These are phyloP conservation scores for Lordiphosa fenestrarum DNA, from an alignment of 2,888 invertebrate genomes.

Conservation along the genomic window DNA sequence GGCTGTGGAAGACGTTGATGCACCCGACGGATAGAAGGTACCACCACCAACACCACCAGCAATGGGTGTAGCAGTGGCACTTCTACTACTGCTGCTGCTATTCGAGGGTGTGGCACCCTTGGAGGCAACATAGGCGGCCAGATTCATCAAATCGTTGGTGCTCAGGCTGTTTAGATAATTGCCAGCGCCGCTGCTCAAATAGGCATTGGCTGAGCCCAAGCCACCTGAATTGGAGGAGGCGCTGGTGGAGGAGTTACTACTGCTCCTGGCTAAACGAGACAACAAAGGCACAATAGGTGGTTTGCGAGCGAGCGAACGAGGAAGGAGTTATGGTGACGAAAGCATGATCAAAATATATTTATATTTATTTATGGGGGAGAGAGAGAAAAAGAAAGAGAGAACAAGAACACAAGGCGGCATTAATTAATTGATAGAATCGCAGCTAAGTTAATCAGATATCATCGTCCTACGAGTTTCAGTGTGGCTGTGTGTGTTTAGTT, in stretches of 20 bases:
- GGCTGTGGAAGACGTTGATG: slow-evolving; percentile 73
- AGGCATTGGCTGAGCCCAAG: slow-evolving; percentile 48
- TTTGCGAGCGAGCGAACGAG: slow-evolving; percentile 1
- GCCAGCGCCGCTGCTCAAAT: slow-evolving; percentile 54
- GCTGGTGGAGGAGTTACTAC: slow-evolving; percentile 4
- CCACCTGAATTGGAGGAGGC: slow-evolving; percentile 12
- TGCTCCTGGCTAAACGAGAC: slow-evolving; percentile 33
- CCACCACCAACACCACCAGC: slow-evolving; percentile 9
- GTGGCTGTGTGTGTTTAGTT: slow-evolving; percentile 5
- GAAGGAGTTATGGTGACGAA: slow-evolving; percentile 7
- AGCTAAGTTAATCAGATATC: slow-evolving; percentile 9
- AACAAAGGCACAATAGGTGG: slow-evolving; percentile 3
- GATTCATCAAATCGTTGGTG: slow-evolving; percentile 75
- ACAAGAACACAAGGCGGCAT: slow-evolving; percentile 34
- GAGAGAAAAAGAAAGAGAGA: slow-evolving; percentile 21
- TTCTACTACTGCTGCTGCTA: slow-evolving; percentile 16
- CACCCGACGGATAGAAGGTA: slow-evolving; percentile 76
- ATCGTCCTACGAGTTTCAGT: slow-evolving; percentile 3
- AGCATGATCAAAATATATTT: slow-evolving; percentile 21
- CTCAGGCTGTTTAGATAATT: slow-evolving; percentile 67
- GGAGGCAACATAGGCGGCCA: slow-evolving; percentile 76
- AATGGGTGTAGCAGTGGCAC: slow-evolving; percentile 5
- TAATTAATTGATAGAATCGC: slow-evolving; percentile 18
- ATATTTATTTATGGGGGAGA: slow-evolving; percentile 2
- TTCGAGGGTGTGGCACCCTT: slow-evolving; percentile 44